A percentile compares a stretch with the other conserved stretches of the same genome.
Conservation (phyloP, 2,113 vertebrate genomes). For the Clinocottus analis region DNA sequence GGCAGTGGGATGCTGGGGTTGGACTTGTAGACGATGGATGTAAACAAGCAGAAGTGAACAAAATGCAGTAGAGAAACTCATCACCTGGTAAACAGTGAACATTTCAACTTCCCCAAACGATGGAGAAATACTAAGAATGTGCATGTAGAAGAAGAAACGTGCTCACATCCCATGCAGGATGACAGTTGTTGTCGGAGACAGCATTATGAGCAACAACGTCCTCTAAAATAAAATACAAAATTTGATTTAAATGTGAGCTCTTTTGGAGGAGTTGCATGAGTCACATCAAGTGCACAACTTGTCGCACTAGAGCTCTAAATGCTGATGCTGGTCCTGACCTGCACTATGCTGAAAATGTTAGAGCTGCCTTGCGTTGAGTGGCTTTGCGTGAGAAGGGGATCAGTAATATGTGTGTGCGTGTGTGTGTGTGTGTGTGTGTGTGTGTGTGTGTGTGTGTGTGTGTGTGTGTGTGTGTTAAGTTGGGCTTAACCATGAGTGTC, state of each 20-base stretch:
- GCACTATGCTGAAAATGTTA: constrained; percentile 50
- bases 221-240: too few relatives aligned
- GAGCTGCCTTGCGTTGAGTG: constrained; percentile 59
- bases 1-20: constrained; percentile 7
- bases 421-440: constrained; percentile 38
- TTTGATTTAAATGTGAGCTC: constrained; percentile 2
- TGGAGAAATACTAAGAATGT: neutral
- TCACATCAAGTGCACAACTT: constrained; percentile 52
- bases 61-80: neutral
- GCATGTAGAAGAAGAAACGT: neutral
- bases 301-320: constrained; percentile 37
- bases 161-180: neutral
- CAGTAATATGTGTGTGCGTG: constrained; percentile 47
- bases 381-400: constrained; percentile 73
- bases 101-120: neutral
- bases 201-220: neutral
- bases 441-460: constrained; percentile 29
- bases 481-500: constrained; percentile 52
- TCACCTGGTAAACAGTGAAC: neutral
- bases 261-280: constrained; percentile 35
- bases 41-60: neutral
- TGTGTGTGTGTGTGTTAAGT: constrained; percentile 47
- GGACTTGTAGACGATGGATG: constrained; percentile 2
- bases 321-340: constrained; percentile 19
- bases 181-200: neutral